These are phyloP conservation scores for Sinotaia quadrata DNA, from an alignment of 2,888 invertebrate genomes.

Conservation along the genomic window DNA sequence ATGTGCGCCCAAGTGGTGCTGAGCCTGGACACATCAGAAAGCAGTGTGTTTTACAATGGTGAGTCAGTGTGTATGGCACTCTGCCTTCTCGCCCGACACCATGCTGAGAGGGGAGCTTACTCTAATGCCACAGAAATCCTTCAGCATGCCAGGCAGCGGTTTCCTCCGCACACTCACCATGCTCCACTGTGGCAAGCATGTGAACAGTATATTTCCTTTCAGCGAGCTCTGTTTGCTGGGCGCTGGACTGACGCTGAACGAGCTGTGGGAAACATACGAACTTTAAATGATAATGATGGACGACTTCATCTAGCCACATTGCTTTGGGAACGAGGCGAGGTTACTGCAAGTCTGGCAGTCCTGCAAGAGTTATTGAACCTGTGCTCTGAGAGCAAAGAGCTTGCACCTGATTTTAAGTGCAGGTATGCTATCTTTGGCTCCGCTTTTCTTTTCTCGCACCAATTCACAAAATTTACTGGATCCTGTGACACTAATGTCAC, in stretches of 20 bases:
- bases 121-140: conserved; percentile 77
- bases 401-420: conserved; percentile 54
- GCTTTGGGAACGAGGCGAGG: conserved; percentile 66
- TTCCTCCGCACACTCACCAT: conserved; percentile 77
- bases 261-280: conserved; percentile 80
- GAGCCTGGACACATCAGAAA: conserved; percentile 81
- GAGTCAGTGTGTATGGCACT: conserved; percentile 82
- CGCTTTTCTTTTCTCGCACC: no score
- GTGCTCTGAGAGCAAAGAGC: conserved; percentile 42
- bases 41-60: conserved; percentile 76
- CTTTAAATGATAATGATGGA: conserved; percentile 80
- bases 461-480: no score
- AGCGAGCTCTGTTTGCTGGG: conserved; percentile 71
- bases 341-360: conserved; percentile 53
- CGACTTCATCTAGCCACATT: conserved; percentile 60
- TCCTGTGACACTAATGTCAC: neutral
- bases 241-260: conserved; percentile 82
- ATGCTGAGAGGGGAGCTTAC: conserved; percentile 77
- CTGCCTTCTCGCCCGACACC: conserved; percentile 79
- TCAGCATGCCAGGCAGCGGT: conserved; percentile 78
- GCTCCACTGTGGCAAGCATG: conserved; percentile 80
- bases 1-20: conserved; percentile 85
- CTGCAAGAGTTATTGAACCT: conserved; percentile 58
- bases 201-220: conserved; percentile 67
- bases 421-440: conserved; percentile 51